phyloP scores from a whole-genome alignment of 2,797 vertebrate genomes.

The Cygnus olor region DNA sequence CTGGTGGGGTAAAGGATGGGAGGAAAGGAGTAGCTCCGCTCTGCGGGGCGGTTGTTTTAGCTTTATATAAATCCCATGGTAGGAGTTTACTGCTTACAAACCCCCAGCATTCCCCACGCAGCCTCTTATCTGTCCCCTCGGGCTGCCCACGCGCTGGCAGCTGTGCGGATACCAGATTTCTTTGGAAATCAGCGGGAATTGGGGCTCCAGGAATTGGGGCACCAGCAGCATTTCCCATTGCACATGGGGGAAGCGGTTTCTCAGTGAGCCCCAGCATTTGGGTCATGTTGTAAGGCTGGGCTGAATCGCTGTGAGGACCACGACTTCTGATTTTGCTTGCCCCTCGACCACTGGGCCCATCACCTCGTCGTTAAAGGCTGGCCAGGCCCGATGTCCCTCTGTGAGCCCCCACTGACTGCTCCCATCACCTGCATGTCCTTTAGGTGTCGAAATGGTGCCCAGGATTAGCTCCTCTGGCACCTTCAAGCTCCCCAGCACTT shows the following conservation, averaged over 20 bases:
- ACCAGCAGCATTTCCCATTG: too few species aligned
- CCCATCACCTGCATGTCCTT: neutral
- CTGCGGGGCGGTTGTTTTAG: neutral
- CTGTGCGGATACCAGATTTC: rapidly evolving
- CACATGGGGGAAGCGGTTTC: neutral
- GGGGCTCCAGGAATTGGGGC: neutral
- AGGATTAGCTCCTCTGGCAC: neutral
- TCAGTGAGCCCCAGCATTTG: rapidly evolving
- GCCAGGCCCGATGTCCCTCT: rapidly evolving
- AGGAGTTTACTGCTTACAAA: neutral
- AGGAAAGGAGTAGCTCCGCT: neutral
- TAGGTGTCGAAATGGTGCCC: neutral
- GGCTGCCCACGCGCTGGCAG: neutral
- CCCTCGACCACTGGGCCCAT: neutral
- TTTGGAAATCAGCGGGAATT: neutral
- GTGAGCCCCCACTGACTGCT: neutral
- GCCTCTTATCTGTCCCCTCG: neutral
- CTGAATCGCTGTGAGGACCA: neutral
- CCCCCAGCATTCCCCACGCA: neutral
- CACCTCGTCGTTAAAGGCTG: rapidly evolving
- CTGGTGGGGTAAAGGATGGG: neutral
- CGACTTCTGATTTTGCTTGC: neutral
- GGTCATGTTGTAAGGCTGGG: neutral
- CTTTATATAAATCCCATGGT: neutral
- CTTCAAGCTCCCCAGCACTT: neutral